Percentiles rank a stretch among this genome's conserved stretches.
phyloP scores from a whole-genome alignment of 2,113 vertebrate genomes.

The Tringa solitaria region DNA sequence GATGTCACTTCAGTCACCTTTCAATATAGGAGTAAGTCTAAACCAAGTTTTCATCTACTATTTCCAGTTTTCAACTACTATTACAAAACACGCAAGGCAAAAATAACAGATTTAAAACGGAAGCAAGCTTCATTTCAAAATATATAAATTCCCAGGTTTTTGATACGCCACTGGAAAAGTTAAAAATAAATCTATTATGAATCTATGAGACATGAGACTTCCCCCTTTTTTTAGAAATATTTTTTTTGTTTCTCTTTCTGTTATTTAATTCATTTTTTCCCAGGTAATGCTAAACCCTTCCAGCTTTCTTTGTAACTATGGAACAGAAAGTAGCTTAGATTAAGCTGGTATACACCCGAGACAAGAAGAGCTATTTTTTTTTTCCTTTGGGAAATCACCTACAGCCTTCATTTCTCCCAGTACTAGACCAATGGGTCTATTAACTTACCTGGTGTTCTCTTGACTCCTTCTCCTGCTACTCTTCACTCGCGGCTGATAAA shows the following conservation, averaged over 20 bases:
- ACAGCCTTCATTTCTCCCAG: neutral
- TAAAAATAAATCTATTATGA: neutral
- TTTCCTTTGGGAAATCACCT: neutral
- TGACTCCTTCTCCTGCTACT: neutral
- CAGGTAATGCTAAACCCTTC: neutral
- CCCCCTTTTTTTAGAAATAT: neutral
- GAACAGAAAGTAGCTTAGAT: neutral
- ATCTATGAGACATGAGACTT: neutral
- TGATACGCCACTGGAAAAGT: neutral
- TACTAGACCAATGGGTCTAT: neutral
- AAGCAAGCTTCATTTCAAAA: neutral
- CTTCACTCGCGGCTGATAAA: neutral
- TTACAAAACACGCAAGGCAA: neutral
- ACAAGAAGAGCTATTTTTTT: neutral
- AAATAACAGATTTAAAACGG: neutral
- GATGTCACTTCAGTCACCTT: neutral
- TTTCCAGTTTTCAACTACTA: neutral
- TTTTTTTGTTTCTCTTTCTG: neutral
- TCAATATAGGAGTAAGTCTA: neutral
- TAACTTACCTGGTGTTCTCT: conserved; percentile 26
- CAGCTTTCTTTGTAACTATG: neutral
- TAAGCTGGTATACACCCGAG: neutral
- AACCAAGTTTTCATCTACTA: neutral
- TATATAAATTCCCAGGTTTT: neutral
- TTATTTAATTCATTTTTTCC: neutral